Evolutionary conservation across 2,888 invertebrate genomes (phyloP), one percentile per base, ranked within the genome.

Genomic region (Sisyra terminalis): DNA sequence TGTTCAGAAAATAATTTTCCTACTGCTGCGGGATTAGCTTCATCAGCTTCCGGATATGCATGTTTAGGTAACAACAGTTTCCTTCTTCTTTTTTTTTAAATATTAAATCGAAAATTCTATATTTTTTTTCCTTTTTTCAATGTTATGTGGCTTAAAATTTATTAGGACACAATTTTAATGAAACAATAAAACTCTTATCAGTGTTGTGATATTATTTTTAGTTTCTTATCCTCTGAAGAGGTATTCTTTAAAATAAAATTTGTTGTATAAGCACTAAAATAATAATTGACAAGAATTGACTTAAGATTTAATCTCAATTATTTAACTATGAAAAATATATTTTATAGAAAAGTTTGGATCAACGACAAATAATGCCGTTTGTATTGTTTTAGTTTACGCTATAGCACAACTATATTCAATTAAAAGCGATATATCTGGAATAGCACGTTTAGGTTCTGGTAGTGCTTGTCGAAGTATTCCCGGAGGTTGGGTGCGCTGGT

Each of bases 41-140:
- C 96, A 1, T 96, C 96, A 44, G 97, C 98, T 17, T 94, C 98
- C 32, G 98, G 98, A 3, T 97, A 93, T 61, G 96, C 97, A 2
- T 93, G 93, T 58, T 64, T 96, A 52, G 72, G 76, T 77, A 53
- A 46, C 44, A 34, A n/a, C n/a, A n/a, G n/a, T n/a, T n/a, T n/a
- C n/a, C n/a, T n/a, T n/a, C n/a, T n/a, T n/a, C n/a, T n/a, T n/a
- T n/a, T n/a, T n/a, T n/a, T n/a, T n/a, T n/a, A n/a, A n/a, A n/a
- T n/a, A n/a, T n/a, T n/a, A n/a, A n/a, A n/a, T n/a, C n/a, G n/a
- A n/a, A n/a, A n/a, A n/a, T n/a, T n/a, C n/a, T n/a, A n/a, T n/a
- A n/a, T n/a, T n/a, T n/a, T n/a, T n/a, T n/a, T n/a, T n/a, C n/a
- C n/a, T n/a, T n/a, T n/a, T n/a, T n/a, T n/a, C n/a, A n/a, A n/a